Base-by-base conservation (phyloP, 2,888 invertebrate genomes). In the Branchipolynoe longqiensis region DNA sequence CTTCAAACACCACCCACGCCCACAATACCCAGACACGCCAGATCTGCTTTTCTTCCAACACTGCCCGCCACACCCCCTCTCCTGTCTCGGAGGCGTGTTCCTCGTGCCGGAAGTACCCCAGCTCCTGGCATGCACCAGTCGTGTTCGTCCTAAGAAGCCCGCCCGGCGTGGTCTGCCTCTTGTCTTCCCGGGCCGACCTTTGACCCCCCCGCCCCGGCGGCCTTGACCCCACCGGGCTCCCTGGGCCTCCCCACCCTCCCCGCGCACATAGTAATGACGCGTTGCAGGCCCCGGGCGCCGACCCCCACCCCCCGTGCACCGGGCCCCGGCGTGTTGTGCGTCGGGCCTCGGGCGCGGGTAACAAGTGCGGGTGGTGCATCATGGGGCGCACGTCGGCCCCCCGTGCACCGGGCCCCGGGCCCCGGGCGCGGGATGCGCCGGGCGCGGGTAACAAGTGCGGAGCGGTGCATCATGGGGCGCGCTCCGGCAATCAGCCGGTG, bases 251-350 rank as follows among this genome's bases (percentile, higher is more conserved):
- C 22, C 38, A 38, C 74, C 28, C 28, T 4, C 12, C 74, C 48
- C n/a, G 40, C 41, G 6, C 40, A 74, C 25, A 36, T 36, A 74
- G 48, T 74, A 25, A 74, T 74, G 74, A 74, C 74, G 74, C n/a
- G 74, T 8, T 74, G 74, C 41, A 40, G 48, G 74, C 40, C 74
- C 8, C 40, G 74, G n/a, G 40, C 4, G 1, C 12, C 6, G 12
- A 22, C 33, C 12, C 64, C 31, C 31, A 31, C 28, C 28, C 4
- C 33, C 31, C 33, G 33, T 33, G 33, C 33, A 64, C 22, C 14
- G 25, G 14, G 14, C 59, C n/a, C n/a, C n/a, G n/a, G n/a, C n/a
- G n/a, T n/a, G n/a, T n/a, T n/a, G n/a, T n/a, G n/a, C n/a, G n/a
- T n/a, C n/a, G n/a, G n/a, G n/a, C n/a, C n/a, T n/a, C n/a, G n/a